Evolutionary conservation across 2,888 invertebrate species (phyloP).

Genomic region (Mythimna vitellina): DNA sequence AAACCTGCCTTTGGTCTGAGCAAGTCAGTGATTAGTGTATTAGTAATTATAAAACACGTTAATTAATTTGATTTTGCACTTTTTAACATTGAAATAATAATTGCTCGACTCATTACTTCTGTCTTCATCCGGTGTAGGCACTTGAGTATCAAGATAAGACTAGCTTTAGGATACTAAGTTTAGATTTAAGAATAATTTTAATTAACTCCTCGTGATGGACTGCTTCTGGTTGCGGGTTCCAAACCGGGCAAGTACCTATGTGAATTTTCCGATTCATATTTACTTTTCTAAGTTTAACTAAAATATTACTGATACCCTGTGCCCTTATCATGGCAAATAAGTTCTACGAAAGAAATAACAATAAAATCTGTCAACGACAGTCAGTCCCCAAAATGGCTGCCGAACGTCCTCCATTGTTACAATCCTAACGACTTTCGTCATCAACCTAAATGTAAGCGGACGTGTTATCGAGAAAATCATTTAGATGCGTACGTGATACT

Average conservation of each 20-base stretch:
- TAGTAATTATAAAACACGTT: background rate
- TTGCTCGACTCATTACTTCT: slow-evolving; percentile 5
- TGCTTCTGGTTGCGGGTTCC: too few species aligned
- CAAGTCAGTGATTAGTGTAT: background rate
- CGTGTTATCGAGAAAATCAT: slow-evolving; percentile 11
- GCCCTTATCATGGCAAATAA: too few species aligned
- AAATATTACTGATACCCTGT: too few species aligned
- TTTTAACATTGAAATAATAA: slow-evolving; percentile 20
- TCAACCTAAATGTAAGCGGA: slow-evolving; percentile 41
- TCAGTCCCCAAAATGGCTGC: slow-evolving; percentile 16
- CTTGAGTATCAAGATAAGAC: slow-evolving; percentile 22
- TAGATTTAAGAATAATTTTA: too few species aligned
- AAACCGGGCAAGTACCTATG: too few species aligned
- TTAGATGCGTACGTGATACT: slow-evolving; percentile 26
- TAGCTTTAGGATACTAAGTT: background rate
- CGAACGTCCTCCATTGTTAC: slow-evolving; percentile 9
- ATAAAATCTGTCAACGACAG: background rate
- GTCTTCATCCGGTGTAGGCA: slow-evolving; percentile 23
- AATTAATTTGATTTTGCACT: slow-evolving; percentile 15
- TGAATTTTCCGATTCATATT: too few species aligned
- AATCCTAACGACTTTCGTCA: slow-evolving; percentile 35
- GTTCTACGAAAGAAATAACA: background rate
- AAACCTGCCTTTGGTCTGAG: background rate
- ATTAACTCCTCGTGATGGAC: too few species aligned
- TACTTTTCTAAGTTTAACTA: too few species aligned